These are phyloP conservation scores for Beroe forskalii DNA, from an alignment of 37 sponge, comb jelly and placozoan genomes.

Conservation along the genomic window DNA sequence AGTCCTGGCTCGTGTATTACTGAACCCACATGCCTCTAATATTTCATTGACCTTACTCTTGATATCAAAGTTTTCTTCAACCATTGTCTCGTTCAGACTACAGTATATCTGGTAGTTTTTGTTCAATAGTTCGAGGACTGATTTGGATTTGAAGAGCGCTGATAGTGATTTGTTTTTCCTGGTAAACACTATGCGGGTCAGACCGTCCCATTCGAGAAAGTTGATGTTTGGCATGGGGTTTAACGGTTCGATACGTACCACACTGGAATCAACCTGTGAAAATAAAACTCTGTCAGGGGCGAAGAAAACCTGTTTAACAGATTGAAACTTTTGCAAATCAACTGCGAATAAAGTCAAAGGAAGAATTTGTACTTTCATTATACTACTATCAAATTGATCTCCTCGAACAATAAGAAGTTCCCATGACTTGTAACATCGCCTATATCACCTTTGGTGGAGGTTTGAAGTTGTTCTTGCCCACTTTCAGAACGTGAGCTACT, in stretches of 20 bases:
- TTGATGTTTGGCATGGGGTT: constrained; percentile 90
- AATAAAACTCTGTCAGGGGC: too few species aligned
- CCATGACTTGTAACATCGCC: too few species aligned
- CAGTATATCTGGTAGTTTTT: constrained; percentile 84
- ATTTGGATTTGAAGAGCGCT: constrained; percentile 78
- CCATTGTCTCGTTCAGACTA: constrained; percentile 17
- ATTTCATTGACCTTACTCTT: background rate
- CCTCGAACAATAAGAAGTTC: too few species aligned
- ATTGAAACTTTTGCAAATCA: too few species aligned
- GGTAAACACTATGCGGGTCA: constrained; percentile 77
- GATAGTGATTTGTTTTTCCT: constrained; percentile 89
- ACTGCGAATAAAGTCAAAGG: too few species aligned
- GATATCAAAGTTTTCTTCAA: constrained; percentile 6
- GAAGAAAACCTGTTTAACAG: too few species aligned
- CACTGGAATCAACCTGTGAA: constrained; percentile 88
- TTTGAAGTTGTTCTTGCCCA: constrained; percentile 93
- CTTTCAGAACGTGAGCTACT: constrained; percentile 93
- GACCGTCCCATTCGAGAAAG: constrained; percentile 94
- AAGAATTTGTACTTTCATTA: too few species aligned
- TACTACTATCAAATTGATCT: too few species aligned
- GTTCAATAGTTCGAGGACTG: constrained; percentile 80
- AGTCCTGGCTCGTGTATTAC: constrained; percentile 15
- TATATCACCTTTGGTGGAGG: constrained; percentile 92
- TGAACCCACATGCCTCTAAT: background rate
- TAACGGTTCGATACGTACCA: constrained; percentile 93